phyloP scores from a whole-genome alignment of 2,888 invertebrate genomes.

The Tachina fera region DNA sequence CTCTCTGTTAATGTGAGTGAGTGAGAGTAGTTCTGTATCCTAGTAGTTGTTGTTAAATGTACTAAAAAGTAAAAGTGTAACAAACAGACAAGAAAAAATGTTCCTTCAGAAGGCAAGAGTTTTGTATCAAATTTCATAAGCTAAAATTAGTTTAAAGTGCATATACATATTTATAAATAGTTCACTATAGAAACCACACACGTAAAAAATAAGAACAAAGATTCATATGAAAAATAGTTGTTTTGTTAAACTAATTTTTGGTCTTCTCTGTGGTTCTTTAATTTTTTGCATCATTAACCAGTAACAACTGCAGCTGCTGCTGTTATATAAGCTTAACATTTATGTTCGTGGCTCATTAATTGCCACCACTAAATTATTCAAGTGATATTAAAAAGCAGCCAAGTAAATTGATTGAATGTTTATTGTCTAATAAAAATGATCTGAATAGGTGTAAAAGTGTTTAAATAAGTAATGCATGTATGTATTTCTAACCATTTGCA shows the following conservation, averaged over 20 bases:
- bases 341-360: not conserved
- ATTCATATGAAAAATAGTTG: not conserved
- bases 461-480: not conserved
- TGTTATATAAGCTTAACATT: conserved; percentile 50
- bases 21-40: not conserved
- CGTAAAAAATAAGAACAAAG: not conserved
- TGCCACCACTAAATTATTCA: not conserved
- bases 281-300: conserved; percentile 9
- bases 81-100: too few relatives aligned
- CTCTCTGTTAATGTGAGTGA: not conserved
- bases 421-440: conserved; percentile 5
- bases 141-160: too few relatives aligned
- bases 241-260: not conserved
- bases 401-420: not conserved
- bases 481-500: not conserved
- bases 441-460: not conserved
- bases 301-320: conserved; percentile 18
- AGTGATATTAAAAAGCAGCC: not conserved
- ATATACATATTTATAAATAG: too few relatives aligned
- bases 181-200: too few relatives aligned
- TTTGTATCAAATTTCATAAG: too few relatives aligned
- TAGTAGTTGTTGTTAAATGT: not conserved
- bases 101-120: too few relatives aligned
- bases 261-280: not conserved
- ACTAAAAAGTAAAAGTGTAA: not conserved